Conservation (phyloP, 2,888 invertebrate species). For the Nemotelus pantherinus region DNA sequence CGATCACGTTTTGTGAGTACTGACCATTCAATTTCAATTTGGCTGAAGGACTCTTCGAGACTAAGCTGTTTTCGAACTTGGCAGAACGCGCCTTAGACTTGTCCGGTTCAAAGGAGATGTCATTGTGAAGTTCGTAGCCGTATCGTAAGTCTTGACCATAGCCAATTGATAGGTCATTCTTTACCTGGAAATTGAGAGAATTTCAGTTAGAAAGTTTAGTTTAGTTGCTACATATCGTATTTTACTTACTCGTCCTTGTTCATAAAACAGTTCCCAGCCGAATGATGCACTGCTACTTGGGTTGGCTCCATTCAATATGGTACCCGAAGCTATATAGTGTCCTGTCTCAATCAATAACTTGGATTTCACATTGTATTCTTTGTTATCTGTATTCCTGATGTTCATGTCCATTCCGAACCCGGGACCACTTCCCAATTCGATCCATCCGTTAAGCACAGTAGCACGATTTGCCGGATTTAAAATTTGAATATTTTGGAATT, state of each 20-base stretch:
- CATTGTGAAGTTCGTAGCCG: slow-evolving; percentile 21
- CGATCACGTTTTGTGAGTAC: slow-evolving; percentile 68
- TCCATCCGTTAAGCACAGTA: slow-evolving; percentile 58
- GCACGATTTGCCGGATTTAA: slow-evolving; percentile 52
- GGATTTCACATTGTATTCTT: slow-evolving; percentile 16
- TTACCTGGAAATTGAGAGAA: slow-evolving; percentile 8
- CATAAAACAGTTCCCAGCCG: slow-evolving; percentile 13
- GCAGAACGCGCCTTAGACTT: slow-evolving; percentile 24
- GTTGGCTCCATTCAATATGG: slow-evolving; percentile 23
- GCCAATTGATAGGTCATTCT: slow-evolving; percentile 7
- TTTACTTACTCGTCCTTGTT: slow-evolving; percentile 23
- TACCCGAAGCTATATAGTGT: slow-evolving; percentile 27
- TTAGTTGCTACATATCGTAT: neutral
- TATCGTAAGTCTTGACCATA: slow-evolving; percentile 20
- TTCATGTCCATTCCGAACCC: slow-evolving; percentile 28
- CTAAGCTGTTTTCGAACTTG: slow-evolving; percentile 15
- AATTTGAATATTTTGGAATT: slow-evolving; percentile 60
- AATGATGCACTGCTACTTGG: slow-evolving; percentile 17
- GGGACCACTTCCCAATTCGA: slow-evolving; percentile 52
- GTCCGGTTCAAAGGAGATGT: slow-evolving; percentile 15
- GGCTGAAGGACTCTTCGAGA: slow-evolving; percentile 5
- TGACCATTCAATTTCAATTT: slow-evolving; percentile 66
- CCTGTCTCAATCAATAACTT: slow-evolving; percentile 2
- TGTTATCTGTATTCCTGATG: slow-evolving; percentile 11
- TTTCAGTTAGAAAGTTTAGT: neutral